Evolutionary conservation across 2,797 vertebrate genomes (phyloP).

Genomic region (Ciconia nigra): DNA sequence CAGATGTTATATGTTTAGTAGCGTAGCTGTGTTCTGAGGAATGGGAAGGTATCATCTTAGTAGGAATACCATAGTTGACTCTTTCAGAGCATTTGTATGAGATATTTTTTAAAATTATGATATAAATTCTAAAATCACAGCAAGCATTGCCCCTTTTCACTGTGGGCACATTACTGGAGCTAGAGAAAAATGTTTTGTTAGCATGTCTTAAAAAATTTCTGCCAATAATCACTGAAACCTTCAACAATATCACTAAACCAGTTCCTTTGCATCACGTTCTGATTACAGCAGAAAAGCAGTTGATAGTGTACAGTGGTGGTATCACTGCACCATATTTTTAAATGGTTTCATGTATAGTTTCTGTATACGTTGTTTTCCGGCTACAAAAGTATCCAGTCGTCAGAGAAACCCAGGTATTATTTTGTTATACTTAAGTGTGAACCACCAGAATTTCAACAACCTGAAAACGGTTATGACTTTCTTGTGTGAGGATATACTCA

Average conservation of each 20-base stretch:
- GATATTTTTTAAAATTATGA: neutral
- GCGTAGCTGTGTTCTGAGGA: neutral
- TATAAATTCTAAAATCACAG: neutral
- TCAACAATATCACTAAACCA: neutral
- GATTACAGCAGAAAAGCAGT: neutral
- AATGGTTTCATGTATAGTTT: neutral
- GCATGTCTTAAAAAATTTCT: neutral
- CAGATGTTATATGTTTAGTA: neutral
- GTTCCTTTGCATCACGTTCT: neutral
- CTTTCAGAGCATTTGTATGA: neutral
- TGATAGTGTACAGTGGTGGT: too few relatives aligned
- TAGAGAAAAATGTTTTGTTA: neutral
- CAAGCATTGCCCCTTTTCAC: fast-evolving
- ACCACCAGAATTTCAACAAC: neutral
- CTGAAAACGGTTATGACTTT: neutral
- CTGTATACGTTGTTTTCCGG: neutral
- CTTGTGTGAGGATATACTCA: neutral
- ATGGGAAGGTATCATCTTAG: neutral
- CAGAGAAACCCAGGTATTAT: neutral
- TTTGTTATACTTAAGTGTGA: neutral
- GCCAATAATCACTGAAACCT: neutral
- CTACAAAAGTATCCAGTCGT: neutral
- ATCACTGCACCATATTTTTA: neutral
- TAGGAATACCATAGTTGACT: neutral
- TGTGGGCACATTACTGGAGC: neutral